These are phyloP conservation scores for Sinhomidia bicolor DNA, from an alignment of 2,888 invertebrate genomes.

Conservation along the genomic window DNA sequence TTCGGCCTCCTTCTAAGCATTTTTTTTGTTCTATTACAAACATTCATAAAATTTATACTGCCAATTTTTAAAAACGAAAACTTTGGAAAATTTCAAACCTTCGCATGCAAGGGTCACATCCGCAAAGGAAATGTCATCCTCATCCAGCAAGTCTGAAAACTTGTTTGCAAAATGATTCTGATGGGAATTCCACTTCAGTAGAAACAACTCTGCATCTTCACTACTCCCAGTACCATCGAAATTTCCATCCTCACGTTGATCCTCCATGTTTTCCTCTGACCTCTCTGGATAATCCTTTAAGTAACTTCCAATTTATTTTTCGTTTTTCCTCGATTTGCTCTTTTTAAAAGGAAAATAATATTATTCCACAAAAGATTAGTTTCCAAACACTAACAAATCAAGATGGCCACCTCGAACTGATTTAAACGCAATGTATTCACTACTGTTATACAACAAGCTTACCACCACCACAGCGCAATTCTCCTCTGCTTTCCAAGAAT, in stretches of 20 bases:
- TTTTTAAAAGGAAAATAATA: neutral
- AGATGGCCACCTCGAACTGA: conserved; percentile 21
- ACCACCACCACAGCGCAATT: neutral
- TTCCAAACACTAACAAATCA: neutral
- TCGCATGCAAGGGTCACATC: conserved; percentile 76
- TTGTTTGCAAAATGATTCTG: conserved; percentile 73
- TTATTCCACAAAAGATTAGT: neutral
- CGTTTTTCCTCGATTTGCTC: neutral
- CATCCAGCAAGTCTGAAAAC: conserved; percentile 69
- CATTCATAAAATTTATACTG: too few relatives aligned
- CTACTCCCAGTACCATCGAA: conserved; percentile 43
- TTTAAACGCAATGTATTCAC: conserved; percentile 20
- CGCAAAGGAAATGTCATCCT: conserved; percentile 68
- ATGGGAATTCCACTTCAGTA: conserved; percentile 76
- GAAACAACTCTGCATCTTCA: conserved; percentile 69
- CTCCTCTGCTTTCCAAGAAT: neutral
- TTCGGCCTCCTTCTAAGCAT: too few relatives aligned
- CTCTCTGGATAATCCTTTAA: neutral
- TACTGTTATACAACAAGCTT: neutral
- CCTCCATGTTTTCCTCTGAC: conserved; percentile 32
- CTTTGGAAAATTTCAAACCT: too few relatives aligned
- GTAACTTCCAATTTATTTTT: neutral
- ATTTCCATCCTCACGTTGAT: conserved; percentile 4
- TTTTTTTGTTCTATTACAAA: too few relatives aligned
- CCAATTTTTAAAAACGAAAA: too few relatives aligned